phyloP scores from a whole-genome alignment of 2,888 invertebrate genomes.

The Atethmia centrago region DNA sequence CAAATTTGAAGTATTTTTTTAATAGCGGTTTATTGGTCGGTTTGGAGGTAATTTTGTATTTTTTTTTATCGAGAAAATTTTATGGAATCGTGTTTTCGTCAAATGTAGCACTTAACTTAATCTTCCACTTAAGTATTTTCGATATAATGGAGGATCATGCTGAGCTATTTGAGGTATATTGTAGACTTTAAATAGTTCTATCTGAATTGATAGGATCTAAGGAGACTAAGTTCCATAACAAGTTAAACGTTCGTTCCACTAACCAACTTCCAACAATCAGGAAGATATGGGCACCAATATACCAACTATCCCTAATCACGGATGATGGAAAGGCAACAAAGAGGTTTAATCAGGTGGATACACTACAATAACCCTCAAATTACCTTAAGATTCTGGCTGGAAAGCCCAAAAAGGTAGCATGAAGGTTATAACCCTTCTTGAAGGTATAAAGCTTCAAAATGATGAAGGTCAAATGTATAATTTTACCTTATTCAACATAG shows the following conservation, averaged over 20 bases:
- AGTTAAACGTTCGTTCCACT: not conserved
- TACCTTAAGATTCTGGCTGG: slow-evolving; percentile 30
- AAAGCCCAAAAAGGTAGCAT: slow-evolving; percentile 40
- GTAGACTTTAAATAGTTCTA: no score
- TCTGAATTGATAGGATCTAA: no score
- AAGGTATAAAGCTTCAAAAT: slow-evolving; percentile 28
- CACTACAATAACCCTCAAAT: slow-evolving; percentile 23
- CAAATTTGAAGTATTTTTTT: no score
- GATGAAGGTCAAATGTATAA: slow-evolving; percentile 42
- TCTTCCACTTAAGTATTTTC: no score
- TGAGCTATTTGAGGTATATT: no score
- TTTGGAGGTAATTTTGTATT: no score
- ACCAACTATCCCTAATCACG: slow-evolving; percentile 19
- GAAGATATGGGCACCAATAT: not conserved
- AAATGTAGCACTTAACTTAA: no score
- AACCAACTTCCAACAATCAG: not conserved
- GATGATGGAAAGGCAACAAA: slow-evolving; percentile 30
- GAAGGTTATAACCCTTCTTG: slow-evolving; percentile 33
- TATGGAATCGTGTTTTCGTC: no score
- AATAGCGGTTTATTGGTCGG: no score
- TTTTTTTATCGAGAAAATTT: no score
- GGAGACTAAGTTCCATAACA: not conserved
- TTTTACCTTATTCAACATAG: slow-evolving; percentile 39
- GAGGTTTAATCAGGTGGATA: slow-evolving; percentile 44
- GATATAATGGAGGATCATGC: no score